These are phyloP conservation scores for Diogma glabrata DNA, from an alignment of 2,888 invertebrate genomes.

Conservation along the genomic window DNA sequence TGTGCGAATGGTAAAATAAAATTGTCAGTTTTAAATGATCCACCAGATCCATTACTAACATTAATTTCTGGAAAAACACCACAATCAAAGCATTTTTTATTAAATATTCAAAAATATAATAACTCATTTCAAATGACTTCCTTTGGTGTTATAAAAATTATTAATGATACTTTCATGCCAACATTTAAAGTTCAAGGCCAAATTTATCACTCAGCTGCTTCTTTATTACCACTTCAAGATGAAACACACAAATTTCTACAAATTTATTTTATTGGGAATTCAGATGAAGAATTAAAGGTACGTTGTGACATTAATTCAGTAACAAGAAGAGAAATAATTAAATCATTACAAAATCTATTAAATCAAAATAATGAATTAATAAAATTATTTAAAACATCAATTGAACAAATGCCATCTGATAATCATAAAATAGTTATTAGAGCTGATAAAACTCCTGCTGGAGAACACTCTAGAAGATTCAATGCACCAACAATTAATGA, in stretches of 20 bases:
- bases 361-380: neutral
- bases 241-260: conserved; percentile 17
- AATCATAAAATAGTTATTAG: too few species aligned
- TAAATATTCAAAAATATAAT: conserved; percentile 9
- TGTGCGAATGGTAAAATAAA: conserved; percentile 11
- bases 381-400: neutral
- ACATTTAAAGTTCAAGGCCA: neutral
- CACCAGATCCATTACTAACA: conserved; percentile 9
- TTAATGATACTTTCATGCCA: neutral
- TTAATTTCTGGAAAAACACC: conserved; percentile 6
- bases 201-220: conserved; percentile 17
- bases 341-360: neutral
- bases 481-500: too few species aligned
- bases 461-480: too few species aligned
- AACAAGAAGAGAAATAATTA: conserved; percentile 21
- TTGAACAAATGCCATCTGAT: neutral
- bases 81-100: conserved; percentile 2
- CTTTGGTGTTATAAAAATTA: conserved; percentile 3
- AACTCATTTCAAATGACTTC: conserved; percentile 11
- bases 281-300: conserved; percentile 16
- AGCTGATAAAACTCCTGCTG: too few species aligned
- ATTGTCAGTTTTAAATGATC: conserved; percentile 6
- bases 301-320: conserved; percentile 14
- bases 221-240: conserved; percentile 16
- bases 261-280: conserved; percentile 22